A percentile compares a stretch with the other conserved stretches of the same genome.
These are phyloP conservation scores for Chrysaora quinquecirrha DNA, from an alignment of 30 jellyfish, hydroid and myxozoan genomes.

Conservation along the genomic window DNA sequence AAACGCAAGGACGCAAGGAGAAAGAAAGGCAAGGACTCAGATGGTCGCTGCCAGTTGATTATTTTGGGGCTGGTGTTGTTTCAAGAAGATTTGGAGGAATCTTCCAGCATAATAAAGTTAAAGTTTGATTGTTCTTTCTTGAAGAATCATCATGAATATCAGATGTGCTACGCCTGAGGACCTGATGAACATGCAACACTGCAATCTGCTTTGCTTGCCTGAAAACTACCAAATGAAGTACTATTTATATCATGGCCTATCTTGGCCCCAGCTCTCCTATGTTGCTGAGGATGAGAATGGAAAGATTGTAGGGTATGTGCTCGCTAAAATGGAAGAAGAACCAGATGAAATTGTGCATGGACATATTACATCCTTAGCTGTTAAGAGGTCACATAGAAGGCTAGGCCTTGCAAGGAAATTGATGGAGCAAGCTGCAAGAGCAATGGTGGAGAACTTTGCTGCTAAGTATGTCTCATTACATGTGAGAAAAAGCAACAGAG, in stretches of 20 bases:
- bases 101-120: too few relatives aligned
- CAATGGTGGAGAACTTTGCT: slow-evolving; percentile 93
- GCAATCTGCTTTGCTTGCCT: slow-evolving; percentile 96
- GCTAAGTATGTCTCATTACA: slow-evolving; percentile 94
- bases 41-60: too few relatives aligned
- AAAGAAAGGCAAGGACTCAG: too few relatives aligned
- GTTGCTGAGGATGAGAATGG: slow-evolving; percentile 94
- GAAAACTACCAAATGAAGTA: slow-evolving; percentile 96
- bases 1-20: too few relatives aligned
- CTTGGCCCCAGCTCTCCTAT: slow-evolving; percentile 98
- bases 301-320: slow-evolving; percentile 96
- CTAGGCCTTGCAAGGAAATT: slow-evolving; percentile 96
- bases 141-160: slow-evolving; percentile 66
- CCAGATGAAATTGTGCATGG: slow-evolving; percentile 96
- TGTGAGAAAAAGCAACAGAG: slow-evolving; percentile 96
- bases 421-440: slow-evolving; percentile 99
- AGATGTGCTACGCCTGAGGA: slow-evolving; percentile 96
- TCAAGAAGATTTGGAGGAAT: too few relatives aligned
- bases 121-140: too few relatives aligned
- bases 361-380: slow-evolving; percentile 96
- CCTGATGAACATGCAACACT: slow-evolving; percentile 96
- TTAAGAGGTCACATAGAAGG: slow-evolving; percentile 93
- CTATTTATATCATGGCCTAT: slow-evolving; percentile 93
- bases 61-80: too few relatives aligned
- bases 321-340: slow-evolving; percentile 99